Base-by-base conservation (phyloP, 2,888 invertebrate species). In the Pedicia rivosa region DNA sequence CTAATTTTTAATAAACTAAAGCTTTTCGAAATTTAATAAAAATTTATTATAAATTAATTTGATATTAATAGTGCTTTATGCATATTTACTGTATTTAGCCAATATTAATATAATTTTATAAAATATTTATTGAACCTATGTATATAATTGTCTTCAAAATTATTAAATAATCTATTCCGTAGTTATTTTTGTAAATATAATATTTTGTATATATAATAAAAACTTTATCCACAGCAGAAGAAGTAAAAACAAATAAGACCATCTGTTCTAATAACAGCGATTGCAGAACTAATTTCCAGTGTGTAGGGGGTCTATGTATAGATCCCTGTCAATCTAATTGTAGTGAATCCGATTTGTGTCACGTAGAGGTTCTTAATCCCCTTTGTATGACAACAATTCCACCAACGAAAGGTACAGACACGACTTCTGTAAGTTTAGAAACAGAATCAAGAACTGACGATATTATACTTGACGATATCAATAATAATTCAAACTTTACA, bases 321-420 rank as follows among this genome's bases (percentile, higher is more conserved):
- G 58, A 61, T 52, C 58, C 56, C 41, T 60, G 62, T 49, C 46
- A 48, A 45, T 49, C 51, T 43, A 47, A 48, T 46, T 63, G 62
- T 50, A 54, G 54, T 42, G 50, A 51, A 45, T 54, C 54, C 45
- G 52, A 56, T 43, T 47, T 52, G 40, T 63, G 63, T 46, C 46
- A 51, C 43, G 54, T 55, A 42, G 54, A 52, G 49, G 54, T 55
- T 50, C 62, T 62, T 47, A 48, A 41, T 43, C 48, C 55, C 32
- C 47, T 41, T 38, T 92, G 91, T 53, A 78, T 2, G 4, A 27
- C 27, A 13, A 26, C 26, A 26, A 26, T 14, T 8, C 15, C 9
- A 10, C 10, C 28, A 28, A 28, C 8, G 16, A 16, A n/a, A 30
- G 17, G 6, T 9, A 26, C 4, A 4, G 10, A 14, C 3, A 30